These are phyloP conservation scores for Diabrotica virgifera DNA, from an alignment of 1,140 invertebrate genomes.

Conservation along the genomic window DNA sequence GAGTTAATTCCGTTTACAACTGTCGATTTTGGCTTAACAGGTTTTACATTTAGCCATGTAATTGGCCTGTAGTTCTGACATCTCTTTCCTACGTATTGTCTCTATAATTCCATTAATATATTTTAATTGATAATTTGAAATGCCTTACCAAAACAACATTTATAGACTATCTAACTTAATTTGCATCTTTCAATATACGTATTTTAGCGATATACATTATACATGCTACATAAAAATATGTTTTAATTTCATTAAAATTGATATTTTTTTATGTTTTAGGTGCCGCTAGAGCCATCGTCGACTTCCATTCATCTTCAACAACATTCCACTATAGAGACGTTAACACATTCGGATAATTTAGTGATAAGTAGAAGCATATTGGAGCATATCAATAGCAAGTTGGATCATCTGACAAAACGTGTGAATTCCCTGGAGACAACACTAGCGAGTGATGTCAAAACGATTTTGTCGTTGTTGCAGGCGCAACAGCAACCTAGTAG, in stretches of 20 bases:
- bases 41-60: too few relatives aligned
- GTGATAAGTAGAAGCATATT: slow-evolving; percentile 47
- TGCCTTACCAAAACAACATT: too few relatives aligned
- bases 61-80: too few relatives aligned
- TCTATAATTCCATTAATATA: too few relatives aligned
- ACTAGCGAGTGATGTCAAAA: slow-evolving; percentile 63
- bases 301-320: slow-evolving; percentile 37
- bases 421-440: slow-evolving; percentile 62
- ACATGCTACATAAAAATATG: too few relatives aligned
- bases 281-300: slow-evolving; percentile 24
- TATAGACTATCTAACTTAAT: too few relatives aligned
- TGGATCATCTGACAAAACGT: slow-evolving; percentile 64
- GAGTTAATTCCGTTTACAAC: too few relatives aligned
- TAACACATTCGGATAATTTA: slow-evolving; percentile 36
- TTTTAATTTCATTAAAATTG: not conserved
- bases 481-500: slow-evolving; percentile 44
- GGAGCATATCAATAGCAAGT: slow-evolving; percentile 56
- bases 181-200: too few relatives aligned
- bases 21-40: too few relatives aligned
- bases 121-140: too few relatives aligned
- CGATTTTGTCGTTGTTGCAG: slow-evolving; percentile 65
- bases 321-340: slow-evolving; percentile 45
- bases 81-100: too few relatives aligned
- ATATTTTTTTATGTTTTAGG: slow-evolving; percentile 10
- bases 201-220: too few relatives aligned